Base-by-base conservation (phyloP, 2,888 invertebrate species). In the Volucella bombylans region DNA sequence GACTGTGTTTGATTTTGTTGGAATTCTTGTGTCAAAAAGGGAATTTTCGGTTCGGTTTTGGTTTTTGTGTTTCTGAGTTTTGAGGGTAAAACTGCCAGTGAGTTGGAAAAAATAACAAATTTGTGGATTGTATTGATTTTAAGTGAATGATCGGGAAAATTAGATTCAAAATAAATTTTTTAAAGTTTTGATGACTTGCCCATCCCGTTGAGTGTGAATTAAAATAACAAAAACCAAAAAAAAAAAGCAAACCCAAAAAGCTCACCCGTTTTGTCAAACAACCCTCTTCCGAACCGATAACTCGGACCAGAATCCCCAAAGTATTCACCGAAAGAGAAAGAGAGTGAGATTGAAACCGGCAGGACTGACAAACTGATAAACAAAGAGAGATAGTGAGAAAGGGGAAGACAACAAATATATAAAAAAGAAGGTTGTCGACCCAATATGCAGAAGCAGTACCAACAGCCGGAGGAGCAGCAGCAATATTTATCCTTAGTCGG, bases 371-470 rank as follows among this genome's bases (percentile, higher is more conserved):
- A 31, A 4, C 31, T 31, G 2, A 31, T 6, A 31, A 31, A 31
- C 31, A 31, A 31, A 31, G 31, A 31, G 31, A 31, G 6, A 31
- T 31, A 31, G 31, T 45, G 12, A n/a, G n/a, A 12, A 55, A n/a
- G 23, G n/a, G 31, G 41, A 31, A 14, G 10, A 43, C 43, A 39
- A 67, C 67, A 64, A 68, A 61, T 61, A 68, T 62, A 74, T 49
- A 68, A 82, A 67, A 45, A 41, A 54, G 57, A 76, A 83, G 83
- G 83, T 80, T 83, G 83, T 83, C 80, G 83, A 83, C 83, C 83
- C 74, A 80, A 71, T 54, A 78, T 78, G 67, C 82, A 72, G 77
- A 62, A 61, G 77, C 71, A 57, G 62, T 47, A 76, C 54, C 61
- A 59, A 23, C 41, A 68, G 54, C 6, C 65, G 55, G 9, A 67